Evolutionary conservation across 2,888 invertebrate genomes (phyloP), one percentile per base, ranked within the genome.

Genomic region (Lymantria monacha): DNA sequence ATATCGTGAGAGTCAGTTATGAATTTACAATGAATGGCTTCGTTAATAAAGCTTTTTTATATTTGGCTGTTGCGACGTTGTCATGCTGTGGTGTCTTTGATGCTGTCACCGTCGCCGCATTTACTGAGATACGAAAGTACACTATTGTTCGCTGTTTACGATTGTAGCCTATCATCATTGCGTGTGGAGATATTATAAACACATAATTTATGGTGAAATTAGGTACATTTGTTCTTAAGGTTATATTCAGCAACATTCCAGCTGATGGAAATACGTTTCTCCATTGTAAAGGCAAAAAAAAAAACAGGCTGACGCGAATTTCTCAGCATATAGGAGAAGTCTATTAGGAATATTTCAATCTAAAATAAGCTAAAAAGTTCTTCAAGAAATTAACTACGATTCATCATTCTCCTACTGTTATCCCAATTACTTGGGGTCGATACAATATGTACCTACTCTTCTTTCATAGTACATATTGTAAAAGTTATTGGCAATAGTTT

Each of bases 1-100:
- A 83, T 78, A 77, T 75, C 79, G 77, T 73, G 71, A 80, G 79
- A 72, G 74, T 69, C 74, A 71, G 74, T 69, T 67, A 74, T 78
- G 78, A 76, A 81, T 83, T 77, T 72, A 78, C 81, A 81, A 81
- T 85, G 79, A 80, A 84, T 84, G 83, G 74, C 66, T 85, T 85
- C 79, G 80, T 85, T 84, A 84, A 83, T 83, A 81, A 75, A 72
- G 63, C 66, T 78, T 80, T 78, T 41, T 72, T 69, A 65, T 72
- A 66, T 74, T 66, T 68, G 60, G 57, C 66, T 64, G 69, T 69
- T 70, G 64, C 63, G 60, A 59, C 72, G 70, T 69, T 66, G 62
- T 73, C 69, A 62, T 70, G 69, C 70, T 73, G 72, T 69, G 79
- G 80, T 80, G 72, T 72, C 72, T 80, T 79, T 76, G 72, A 64